phyloP scores from a whole-genome alignment of 2,797 vertebrate genomes.

The Gorsachius magnificus region DNA sequence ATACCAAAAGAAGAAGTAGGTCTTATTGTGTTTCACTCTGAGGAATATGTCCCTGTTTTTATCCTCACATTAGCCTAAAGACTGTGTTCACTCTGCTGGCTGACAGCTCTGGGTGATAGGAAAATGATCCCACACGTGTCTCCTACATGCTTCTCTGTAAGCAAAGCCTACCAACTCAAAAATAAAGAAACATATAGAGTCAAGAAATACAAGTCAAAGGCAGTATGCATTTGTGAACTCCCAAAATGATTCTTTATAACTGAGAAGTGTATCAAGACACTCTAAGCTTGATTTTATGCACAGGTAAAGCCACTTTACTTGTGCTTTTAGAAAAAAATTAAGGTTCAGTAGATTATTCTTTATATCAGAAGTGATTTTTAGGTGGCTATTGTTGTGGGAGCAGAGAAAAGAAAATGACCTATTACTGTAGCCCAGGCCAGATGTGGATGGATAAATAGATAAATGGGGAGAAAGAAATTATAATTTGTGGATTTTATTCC shows the following conservation, averaged over 20 bases:
- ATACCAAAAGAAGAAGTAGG: not conserved
- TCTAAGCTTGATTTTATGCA: not conserved
- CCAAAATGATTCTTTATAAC: not conserved
- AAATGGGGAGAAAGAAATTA: not conserved
- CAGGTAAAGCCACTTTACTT: not conserved
- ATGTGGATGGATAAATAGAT: not conserved
- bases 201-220: not conserved
- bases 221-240: not conserved
- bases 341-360: not conserved
- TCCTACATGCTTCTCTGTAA: not conserved
- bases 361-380: not conserved
- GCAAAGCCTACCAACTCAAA: not conserved
- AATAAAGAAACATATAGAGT: not conserved
- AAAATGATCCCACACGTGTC: not conserved
- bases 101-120: not conserved
- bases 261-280: not conserved
- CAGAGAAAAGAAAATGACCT: not conserved
- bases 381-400: not conserved
- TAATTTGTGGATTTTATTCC: not conserved
- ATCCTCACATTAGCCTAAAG: not conserved
- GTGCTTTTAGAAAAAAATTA: not conserved
- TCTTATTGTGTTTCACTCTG: not conserved
- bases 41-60: not conserved
- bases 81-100: not conserved
- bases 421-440: not conserved